Conservation (phyloP, 2,113 vertebrate genomes). For the Rhea americana region DNA sequence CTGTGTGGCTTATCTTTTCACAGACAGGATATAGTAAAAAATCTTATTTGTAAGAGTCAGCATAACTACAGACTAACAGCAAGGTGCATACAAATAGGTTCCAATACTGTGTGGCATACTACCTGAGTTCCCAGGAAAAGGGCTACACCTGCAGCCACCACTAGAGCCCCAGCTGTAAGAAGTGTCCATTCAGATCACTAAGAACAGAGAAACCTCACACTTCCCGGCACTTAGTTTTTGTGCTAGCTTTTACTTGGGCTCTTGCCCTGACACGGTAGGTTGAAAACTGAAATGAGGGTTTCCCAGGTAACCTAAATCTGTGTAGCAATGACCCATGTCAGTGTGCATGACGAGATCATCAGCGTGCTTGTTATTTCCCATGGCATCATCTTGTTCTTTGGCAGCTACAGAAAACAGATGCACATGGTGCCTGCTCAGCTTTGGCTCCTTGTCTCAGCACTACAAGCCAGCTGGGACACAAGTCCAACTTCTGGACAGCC, state of each 20-base stretch:
- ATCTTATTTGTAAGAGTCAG: not conserved
- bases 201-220: conserved; percentile 49
- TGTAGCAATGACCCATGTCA: conserved; percentile 53
- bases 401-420: conserved; percentile 52
- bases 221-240: not conserved
- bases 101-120: not conserved
- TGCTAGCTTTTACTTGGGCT: not conserved
- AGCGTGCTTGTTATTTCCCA: conserved; percentile 24
- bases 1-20: not conserved
- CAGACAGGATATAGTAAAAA: conserved; percentile 14
- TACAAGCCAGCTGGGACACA: conserved; percentile 10
- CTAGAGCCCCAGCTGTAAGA: not conserved
- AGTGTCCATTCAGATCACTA: not conserved
- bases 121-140: not conserved
- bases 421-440: conserved; percentile 1
- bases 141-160: not conserved
- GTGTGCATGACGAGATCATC: conserved; percentile 31
- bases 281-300: conserved; percentile 45
- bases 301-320: conserved; percentile 58
- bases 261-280: conserved; percentile 22
- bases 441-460: not conserved
- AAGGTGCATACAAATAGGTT: not conserved
- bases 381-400: conserved; percentile 54
- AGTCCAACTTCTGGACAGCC: not conserved
- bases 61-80: not conserved